phyloP scores from a whole-genome alignment of 2,113 vertebrate genomes.

The Notothenia coriiceps region DNA sequence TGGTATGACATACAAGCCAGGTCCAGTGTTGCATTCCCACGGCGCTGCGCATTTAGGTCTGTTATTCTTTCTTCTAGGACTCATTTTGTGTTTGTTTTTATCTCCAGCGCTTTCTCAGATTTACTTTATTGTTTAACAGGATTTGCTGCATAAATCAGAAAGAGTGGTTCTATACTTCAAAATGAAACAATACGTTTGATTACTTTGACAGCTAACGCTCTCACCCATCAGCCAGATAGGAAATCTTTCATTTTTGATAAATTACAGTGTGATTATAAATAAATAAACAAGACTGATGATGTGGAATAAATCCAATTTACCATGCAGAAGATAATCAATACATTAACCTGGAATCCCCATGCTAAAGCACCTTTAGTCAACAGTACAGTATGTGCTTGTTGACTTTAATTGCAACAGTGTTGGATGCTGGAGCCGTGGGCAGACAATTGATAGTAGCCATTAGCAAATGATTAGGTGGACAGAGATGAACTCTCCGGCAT shows the following conservation, averaged over 20 bases:
- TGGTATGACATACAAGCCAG: constrained; percentile 48
- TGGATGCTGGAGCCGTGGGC: constrained; percentile 72
- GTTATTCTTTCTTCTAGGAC: constrained; percentile 21
- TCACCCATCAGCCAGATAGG: constrained; percentile 51
- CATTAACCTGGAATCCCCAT: constrained; percentile 80
- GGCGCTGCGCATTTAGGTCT: constrained; percentile 29
- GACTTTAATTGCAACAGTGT: constrained; percentile 82
- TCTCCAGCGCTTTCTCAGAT: neutral
- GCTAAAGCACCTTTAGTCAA: constrained; percentile 80
- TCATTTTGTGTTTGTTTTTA: neutral
- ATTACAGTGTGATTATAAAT: constrained; percentile 70
- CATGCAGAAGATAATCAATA: constrained; percentile 81
- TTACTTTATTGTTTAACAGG: constrained; percentile 16
- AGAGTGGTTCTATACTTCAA: constrained; percentile 23
- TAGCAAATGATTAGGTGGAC: constrained; percentile 87
- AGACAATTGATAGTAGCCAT: constrained; percentile 87
- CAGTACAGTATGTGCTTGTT: constrained; percentile 76
- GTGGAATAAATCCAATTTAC: constrained; percentile 81
- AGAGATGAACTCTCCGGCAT: constrained; percentile 86
- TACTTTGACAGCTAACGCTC: constrained; percentile 47
- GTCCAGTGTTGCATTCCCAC: constrained; percentile 29
- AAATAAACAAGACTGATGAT: constrained; percentile 82
- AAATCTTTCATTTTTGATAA: constrained; percentile 76
- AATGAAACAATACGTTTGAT: constrained; percentile 56
- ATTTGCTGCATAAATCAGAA: constrained; percentile 41